Evolutionary conservation across 2,888 invertebrate genomes (phyloP), one percentile per base, ranked within the genome.

Genomic region (Drosophila neutralis): DNA sequence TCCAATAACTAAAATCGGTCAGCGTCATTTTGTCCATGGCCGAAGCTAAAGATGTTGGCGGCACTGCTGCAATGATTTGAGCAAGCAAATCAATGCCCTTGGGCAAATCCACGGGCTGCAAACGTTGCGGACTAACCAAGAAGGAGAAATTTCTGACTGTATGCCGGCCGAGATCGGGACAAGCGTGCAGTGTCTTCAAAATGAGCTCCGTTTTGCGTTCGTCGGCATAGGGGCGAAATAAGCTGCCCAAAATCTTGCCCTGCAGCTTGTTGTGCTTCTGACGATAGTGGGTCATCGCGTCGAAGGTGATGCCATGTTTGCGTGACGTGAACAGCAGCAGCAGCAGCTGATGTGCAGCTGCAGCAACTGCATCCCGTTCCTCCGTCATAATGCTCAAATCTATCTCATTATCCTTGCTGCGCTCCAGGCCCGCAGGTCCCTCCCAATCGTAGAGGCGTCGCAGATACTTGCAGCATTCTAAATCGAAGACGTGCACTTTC

Each of bases 271-370:
- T 93, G 58, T 91, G 90, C 68, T 92, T 92, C 52, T 91, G 87
- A 1, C 90, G 80, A 33, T 91, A 91, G 42, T 91, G 83, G 4
- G 94, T 93, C 79, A 94, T 94, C 84, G 97, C 96, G 78, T 95
- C 94, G 89, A 97, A 98, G 80, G 96, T 95, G 15, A 98, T 94
- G 10, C 98, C 98, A 87, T 95, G 92, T 91, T 95, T 96, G 79
- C 95, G 95, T 0, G 96, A 97, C 2, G 97, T 96, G 73, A 97
- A 95, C 2, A 98, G 92, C 56, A 95, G 94, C n/a, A 95, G 76
- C n/a, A 98, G 93, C 73, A 98, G 95, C 35, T 95, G 94, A 82
- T 97, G 96, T 0, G 95, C 93, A 11, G 94, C 93, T 15, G 94
- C 93, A 51, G 94, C 94, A 10, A 96, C 95, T 65, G 93, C 91